Percentiles rank a stretch among this genome's conserved stretches.
These are phyloP conservation scores for Agriopis leucophaearia DNA, from an alignment of 2,888 invertebrate genomes.

Conservation along the genomic window DNA sequence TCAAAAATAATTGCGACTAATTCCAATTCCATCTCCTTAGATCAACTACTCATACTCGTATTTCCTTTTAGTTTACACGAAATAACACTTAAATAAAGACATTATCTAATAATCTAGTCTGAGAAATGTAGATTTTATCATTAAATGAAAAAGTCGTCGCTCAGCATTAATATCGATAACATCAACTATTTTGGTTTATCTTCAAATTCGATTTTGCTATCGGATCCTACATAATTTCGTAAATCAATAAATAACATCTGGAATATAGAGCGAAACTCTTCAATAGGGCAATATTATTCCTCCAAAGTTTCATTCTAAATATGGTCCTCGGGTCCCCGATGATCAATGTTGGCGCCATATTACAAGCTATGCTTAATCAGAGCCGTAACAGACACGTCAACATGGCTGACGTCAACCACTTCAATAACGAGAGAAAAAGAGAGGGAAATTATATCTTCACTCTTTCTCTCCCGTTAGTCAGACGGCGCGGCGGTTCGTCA, in stretches of 20 bases:
- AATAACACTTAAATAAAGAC: conserved; percentile 19
- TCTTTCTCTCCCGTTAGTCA: no score
- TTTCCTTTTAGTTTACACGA: conserved; percentile 30
- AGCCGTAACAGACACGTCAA: no score
- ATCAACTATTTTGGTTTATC: conserved; percentile 36
- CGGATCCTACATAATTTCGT: conserved; percentile 4
- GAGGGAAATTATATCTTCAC: no score
- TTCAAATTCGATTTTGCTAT: conserved; percentile 37
- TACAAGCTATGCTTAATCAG: no score
- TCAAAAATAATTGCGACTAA: not conserved
- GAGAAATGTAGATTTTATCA: conserved; percentile 22
- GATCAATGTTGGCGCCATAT: not conserved
- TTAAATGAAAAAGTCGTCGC: conserved; percentile 13
- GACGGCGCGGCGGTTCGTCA: no score
- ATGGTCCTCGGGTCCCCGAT: not conserved
- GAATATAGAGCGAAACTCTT: not conserved
- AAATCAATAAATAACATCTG: conserved; percentile 1
- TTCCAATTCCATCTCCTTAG: not conserved
- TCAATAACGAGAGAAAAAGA: no score
- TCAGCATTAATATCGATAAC: conserved; percentile 24
- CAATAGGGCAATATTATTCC: not conserved
- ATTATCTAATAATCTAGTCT: conserved; percentile 25
- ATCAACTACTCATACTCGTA: conserved; percentile 13
- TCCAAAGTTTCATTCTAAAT: not conserved
- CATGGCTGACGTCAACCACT: no score